Base-by-base conservation (phyloP, 2,888 invertebrate species). In the Hypselothyrea guttata region DNA sequence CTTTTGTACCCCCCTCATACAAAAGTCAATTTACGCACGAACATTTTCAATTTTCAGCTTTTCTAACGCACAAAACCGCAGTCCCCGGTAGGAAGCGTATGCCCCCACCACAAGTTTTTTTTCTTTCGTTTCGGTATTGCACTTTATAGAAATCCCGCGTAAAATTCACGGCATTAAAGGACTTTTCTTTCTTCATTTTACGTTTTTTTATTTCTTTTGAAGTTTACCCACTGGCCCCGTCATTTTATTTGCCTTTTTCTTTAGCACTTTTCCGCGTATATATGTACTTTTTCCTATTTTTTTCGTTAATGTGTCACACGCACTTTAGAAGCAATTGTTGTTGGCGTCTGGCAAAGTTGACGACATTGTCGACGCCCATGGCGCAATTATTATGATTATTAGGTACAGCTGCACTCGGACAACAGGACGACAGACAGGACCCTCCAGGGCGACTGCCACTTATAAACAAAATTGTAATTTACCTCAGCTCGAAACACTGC, bases 231-330 rank as follows among this genome's bases (percentile, higher is more conserved):
- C 64, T 69, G 73, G 67, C 56, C 63, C 56, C 59, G 41, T 61
- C 71, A 68, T 75, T 78, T 72, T 81, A 71, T 71, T 85, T 84
- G 69, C 82, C 66, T 73, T 83, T 76, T 71, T 70, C 61, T 71
- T 60, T 56, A 57, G 49, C 63, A 63, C 66, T 82, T 83, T 85
- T 72, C 57, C 73, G 63, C 67, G 70, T 40, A 42, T 65, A 49
- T 68, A 56, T 48, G 41, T 45, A 40, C 42, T 41, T 44, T 55
- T 37, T 9, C 37, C 37, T 46, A 51, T 61, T 62, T 59, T 44
- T 62, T 61, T 67, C 67, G 79, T 85, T 88, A 88, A 88, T 88
- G 88, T 88, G 86, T 87, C 88, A 87, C 86, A 85, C 86, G 84
- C 84, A 86, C 78, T 86, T 88, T 84, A 78, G 81, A 73, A 77